Conservation (phyloP, 2,113 vertebrate genomes). For the Phalacrocorax aristotelis region DNA sequence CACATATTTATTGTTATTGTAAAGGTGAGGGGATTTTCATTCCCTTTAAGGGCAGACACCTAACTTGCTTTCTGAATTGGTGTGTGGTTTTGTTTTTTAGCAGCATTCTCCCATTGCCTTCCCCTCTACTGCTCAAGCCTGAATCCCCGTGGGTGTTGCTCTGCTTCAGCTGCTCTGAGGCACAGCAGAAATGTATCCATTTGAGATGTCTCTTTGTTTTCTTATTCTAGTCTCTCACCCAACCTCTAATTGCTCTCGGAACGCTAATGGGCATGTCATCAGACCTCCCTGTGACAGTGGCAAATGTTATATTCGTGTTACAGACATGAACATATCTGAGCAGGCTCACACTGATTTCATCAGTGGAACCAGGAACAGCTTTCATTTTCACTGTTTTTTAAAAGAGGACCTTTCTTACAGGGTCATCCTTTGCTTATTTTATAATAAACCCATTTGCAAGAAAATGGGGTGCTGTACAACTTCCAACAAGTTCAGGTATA, state of each 20-base stretch:
- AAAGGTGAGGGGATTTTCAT: background rate
- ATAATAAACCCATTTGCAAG: background rate
- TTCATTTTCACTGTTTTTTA: background rate
- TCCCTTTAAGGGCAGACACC: background rate
- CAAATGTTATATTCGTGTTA: background rate
- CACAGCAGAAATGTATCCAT: background rate
- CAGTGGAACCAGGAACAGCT: background rate
- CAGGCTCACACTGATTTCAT: background rate
- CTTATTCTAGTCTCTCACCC: background rate
- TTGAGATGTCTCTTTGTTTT: background rate
- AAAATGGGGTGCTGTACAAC: background rate
- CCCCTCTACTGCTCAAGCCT: background rate
- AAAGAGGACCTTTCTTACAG: background rate
- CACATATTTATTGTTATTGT: accelerated
- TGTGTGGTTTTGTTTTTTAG: background rate
- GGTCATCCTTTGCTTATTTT: background rate
- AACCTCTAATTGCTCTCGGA: background rate
- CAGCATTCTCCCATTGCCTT: background rate
- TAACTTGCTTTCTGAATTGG: background rate
- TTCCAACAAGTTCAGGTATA: background rate
- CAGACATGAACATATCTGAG: background rate
- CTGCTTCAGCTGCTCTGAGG: background rate
- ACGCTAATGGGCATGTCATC: background rate
- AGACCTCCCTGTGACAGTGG: background rate
- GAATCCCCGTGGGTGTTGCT: background rate